phyloP scores from a whole-genome alignment of 2,888 invertebrate genomes.

The Sinotaia quadrata region DNA sequence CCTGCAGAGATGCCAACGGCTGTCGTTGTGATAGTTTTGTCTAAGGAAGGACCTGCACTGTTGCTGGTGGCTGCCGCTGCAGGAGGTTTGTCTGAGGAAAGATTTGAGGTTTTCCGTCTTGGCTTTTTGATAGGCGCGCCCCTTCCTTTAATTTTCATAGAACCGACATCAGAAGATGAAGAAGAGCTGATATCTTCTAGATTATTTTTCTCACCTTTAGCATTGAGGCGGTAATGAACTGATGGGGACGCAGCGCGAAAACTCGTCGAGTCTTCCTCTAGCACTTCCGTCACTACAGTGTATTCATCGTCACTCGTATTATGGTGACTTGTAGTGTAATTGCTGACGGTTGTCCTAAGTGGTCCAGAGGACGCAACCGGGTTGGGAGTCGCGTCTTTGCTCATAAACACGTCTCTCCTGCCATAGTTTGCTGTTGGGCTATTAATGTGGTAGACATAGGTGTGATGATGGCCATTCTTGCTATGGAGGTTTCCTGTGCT shows the following conservation, averaged over 20 bases:
- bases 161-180: too few species aligned
- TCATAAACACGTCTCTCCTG: too few species aligned
- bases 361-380: neutral
- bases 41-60: too few species aligned
- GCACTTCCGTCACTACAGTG: conserved; percentile 22
- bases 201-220: too few species aligned
- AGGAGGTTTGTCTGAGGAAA: too few species aligned
- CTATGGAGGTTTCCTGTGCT: neutral
- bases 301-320: neutral
- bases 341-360: neutral
- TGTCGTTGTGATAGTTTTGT: too few species aligned
- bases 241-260: neutral
- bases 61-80: too few species aligned
- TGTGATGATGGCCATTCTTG: conserved; percentile 1
- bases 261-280: conserved; percentile 13
- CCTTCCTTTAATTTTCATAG: neutral
- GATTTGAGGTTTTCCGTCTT: neutral
- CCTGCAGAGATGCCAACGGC: too few species aligned
- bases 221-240: too few species aligned
- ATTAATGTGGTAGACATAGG: conserved; percentile 17
- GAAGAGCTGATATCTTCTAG: too few species aligned
- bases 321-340: neutral
- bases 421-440: neutral
- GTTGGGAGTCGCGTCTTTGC: neutral
- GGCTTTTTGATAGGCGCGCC: neutral